A percentile compares a stretch with the other conserved stretches of the same genome.
Evolutionary conservation across 2,797 vertebrate genomes (phyloP).

Genomic region (Prionace glauca): DNA sequence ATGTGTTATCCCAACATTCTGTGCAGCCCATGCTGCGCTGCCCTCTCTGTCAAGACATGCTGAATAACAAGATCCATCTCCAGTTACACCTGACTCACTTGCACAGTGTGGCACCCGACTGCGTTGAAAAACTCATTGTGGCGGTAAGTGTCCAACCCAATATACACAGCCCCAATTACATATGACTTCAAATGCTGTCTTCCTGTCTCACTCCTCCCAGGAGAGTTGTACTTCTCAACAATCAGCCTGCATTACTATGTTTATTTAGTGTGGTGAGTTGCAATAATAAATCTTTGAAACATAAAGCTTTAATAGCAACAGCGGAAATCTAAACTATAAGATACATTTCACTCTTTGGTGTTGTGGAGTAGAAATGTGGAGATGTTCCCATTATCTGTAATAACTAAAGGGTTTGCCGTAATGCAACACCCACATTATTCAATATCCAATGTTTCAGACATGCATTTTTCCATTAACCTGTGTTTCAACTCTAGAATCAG

Average conservation of each 20-base stretch:
- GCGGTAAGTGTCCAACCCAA: constrained; percentile 66
- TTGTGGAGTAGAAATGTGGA: constrained; percentile 2
- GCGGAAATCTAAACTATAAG: constrained; percentile 10
- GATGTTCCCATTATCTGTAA: constrained; percentile 18
- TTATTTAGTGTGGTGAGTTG: neutral
- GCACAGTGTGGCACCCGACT: constrained; percentile 96
- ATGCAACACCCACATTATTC: constrained; percentile 17
- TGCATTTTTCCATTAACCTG: constrained; percentile 7
- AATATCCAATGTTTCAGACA: neutral
- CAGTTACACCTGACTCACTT: constrained; percentile 98
- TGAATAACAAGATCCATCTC: constrained; percentile 98
- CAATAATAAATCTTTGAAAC: constrained; percentile 34
- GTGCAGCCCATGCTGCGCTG: constrained; percentile 96
- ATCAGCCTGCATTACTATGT: neutral
- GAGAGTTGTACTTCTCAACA: neutral
- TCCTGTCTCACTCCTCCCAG: neutral
- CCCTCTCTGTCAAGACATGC: constrained; percentile 96
- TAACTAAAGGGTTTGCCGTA: neutral
- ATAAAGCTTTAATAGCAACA: constrained; percentile 23
- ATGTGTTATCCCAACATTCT: constrained; percentile 97
- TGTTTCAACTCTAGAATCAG: neutral
- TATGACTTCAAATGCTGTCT: neutral
- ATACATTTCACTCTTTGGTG: constrained; percentile 17
- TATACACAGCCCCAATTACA: neutral
- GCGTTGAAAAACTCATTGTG: constrained; percentile 93